Conservation (phyloP, 2,797 vertebrate genomes). For the Mus caroli region DNA sequence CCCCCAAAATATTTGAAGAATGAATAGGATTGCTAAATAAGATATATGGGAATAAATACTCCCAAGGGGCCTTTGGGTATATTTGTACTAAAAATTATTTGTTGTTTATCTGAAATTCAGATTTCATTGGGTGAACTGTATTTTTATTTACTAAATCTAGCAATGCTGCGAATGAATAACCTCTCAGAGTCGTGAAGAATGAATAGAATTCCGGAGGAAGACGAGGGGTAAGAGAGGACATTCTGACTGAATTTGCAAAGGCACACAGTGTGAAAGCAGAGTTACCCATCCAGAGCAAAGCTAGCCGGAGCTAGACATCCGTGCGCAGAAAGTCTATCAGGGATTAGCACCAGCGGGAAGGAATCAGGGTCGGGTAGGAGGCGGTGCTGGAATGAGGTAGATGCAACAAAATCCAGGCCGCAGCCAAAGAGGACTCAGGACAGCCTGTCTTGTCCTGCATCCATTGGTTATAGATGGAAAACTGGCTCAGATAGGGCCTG, state of each 20-base stretch:
- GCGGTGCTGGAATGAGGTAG: not conserved
- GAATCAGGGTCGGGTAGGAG: not conserved
- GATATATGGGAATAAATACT: constrained; percentile 30
- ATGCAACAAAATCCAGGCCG: not conserved
- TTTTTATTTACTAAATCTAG: constrained; percentile 59
- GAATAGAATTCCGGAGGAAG: constrained; percentile 21
- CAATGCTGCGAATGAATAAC: not conserved
- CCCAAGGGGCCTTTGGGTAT: constrained; percentile 2
- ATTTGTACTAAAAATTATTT: constrained; percentile 37
- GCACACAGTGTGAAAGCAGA: not conserved
- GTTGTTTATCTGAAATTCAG: constrained; percentile 58
- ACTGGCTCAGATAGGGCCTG: too few species aligned
- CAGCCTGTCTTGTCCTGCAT: not conserved
- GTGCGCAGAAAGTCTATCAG: not conserved
- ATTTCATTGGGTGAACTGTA: not conserved
- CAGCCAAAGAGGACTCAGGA: not conserved
- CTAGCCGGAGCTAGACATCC: not conserved
- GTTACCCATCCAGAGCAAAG: not conserved
- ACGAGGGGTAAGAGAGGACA: constrained; percentile 11
- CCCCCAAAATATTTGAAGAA: constrained; percentile 50
- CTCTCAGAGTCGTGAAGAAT: not conserved
- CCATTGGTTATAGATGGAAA: not conserved
- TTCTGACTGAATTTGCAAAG: constrained; percentile 8
- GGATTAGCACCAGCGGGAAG: not conserved
- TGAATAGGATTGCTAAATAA: constrained; percentile 33